Percentiles rank a stretch among this genome's conserved stretches.
These are phyloP conservation scores for Cyanoramphus novaezelandiae DNA, from an alignment of 2,113 vertebrate species.

Conservation along the genomic window DNA sequence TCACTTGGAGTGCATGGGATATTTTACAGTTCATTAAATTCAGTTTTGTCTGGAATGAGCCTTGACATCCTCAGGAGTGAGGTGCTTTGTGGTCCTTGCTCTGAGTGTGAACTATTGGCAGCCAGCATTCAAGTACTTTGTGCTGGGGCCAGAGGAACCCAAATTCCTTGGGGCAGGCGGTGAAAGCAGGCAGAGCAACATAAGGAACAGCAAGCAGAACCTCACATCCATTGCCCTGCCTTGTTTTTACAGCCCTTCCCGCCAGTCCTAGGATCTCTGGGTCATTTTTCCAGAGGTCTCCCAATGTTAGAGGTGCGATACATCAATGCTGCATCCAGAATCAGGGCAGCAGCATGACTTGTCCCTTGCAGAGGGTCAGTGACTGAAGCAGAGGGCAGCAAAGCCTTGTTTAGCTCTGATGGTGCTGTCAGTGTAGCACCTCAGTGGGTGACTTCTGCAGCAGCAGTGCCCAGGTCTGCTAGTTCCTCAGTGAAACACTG, in stretches of 20 bases:
- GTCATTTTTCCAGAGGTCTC: neutral
- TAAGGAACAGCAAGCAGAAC: neutral
- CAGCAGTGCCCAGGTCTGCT: neutral
- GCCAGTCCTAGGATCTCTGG: neutral
- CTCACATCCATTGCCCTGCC: neutral
- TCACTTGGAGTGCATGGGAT: neutral
- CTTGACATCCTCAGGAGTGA: neutral
- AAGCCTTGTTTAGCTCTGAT: neutral
- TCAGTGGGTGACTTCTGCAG: neutral
- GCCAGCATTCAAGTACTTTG: neutral
- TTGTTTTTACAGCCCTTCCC: neutral
- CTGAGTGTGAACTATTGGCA: neutral
- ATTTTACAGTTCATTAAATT: neutral
- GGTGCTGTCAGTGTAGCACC: rapidly evolving
- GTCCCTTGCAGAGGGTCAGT: neutral
- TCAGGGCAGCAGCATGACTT: neutral
- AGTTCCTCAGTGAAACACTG: rapidly evolving
- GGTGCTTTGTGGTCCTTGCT: neutral
- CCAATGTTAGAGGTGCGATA: rapidly evolving
- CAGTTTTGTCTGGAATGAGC: neutral
- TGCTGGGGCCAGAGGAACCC: neutral
- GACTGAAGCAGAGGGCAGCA: neutral
- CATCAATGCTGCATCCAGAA: neutral
- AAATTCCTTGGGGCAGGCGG: rapidly evolving
- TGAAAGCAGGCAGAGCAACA: neutral